phyloP scores from a whole-genome alignment of 2,888 invertebrate genomes.

The Aphodius sticticus region DNA sequence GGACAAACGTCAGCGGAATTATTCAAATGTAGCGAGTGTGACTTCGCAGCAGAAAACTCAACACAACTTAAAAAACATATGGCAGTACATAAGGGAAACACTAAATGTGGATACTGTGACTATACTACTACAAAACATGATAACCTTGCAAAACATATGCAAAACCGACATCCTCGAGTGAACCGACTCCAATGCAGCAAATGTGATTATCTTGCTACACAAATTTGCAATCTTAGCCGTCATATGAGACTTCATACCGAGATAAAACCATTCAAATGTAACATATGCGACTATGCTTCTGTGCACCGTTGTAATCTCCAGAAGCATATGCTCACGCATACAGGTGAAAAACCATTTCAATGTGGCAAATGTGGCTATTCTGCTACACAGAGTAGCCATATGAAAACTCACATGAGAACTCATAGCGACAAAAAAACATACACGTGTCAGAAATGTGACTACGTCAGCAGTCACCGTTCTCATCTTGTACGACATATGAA shows the following conservation, averaged over 20 bases:
- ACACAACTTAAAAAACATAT: too few relatives aligned
- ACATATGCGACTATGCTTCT: conserved; percentile 14
- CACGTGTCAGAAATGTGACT: too few relatives aligned
- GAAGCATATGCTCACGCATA: conserved; percentile 23
- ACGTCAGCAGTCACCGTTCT: too few relatives aligned
- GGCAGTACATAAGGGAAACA: too few relatives aligned
- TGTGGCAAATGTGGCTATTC: too few relatives aligned
- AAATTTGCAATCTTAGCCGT: background rate
- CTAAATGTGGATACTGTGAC: background rate
- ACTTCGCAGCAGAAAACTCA: too few relatives aligned
- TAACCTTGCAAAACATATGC: background rate
- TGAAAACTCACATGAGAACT: too few relatives aligned
- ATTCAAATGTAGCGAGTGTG: too few relatives aligned
- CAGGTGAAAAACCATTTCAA: conserved; percentile 10
- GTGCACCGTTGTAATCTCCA: background rate
- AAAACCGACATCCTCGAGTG: background rate
- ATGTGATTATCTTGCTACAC: background rate
- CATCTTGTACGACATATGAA: too few relatives aligned
- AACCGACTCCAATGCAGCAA: background rate
- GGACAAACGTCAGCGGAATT: too few relatives aligned
- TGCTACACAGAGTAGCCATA: too few relatives aligned
- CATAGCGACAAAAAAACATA: too few relatives aligned
- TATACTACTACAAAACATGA: background rate
- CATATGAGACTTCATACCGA: background rate
- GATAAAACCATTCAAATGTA: conserved; percentile 19